Evolutionary conservation across 2,113 vertebrate genomes (phyloP), one percentile per base, ranked within the genome.

Genomic region (Amblyornis subalaris): DNA sequence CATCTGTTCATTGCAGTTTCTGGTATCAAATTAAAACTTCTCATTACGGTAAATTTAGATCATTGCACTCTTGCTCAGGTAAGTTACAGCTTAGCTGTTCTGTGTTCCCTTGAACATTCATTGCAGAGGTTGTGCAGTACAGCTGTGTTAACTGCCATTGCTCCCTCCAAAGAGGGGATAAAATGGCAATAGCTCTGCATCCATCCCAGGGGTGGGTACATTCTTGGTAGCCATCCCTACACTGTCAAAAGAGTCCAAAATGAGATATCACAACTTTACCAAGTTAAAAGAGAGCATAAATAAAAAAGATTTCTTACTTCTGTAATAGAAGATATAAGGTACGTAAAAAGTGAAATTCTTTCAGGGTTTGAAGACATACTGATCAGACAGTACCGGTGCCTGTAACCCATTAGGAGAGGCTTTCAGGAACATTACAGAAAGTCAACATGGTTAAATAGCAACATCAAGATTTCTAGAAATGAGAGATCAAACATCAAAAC

Each of bases 11-110:
- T 85, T 90, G 64, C 33, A 62, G 47, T 66, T 95, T 94, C 80
- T 92, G 60, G 13, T 79, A 86, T 81, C 36, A 79, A 89, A 94
- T 90, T 90, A 83, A 83, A 84, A 66, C 19, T 84, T 66, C 60
- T 87, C 50, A 73, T 83, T 80, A 62, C 58, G 61, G 47, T 93
- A 78, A 87, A 78, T 88, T 74, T 84, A 88, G 48, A 62, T n/a
- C 18, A 50, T 62, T 75, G 38, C 47, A 55, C 16, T 50, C 61
- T 67, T 71, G 16, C 66, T 58, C 18, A 51, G 57, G 53, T 88
- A 85, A 67, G 53, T 78, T 88, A 35, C n/a, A 54, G 57, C 66
- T 89, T 74, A 26, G 18, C 42, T 71, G 53, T 38, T 58, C 60
- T 71, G 21, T 71, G 93, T 70, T 89, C 44, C 33, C 57, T 40